A percentile compares a stretch with the other conserved stretches of the same genome.
These are phyloP conservation scores for Pocillopora verrucosa DNA, from an alignment of 64 coral and sea anemone species.

Conservation along the genomic window DNA sequence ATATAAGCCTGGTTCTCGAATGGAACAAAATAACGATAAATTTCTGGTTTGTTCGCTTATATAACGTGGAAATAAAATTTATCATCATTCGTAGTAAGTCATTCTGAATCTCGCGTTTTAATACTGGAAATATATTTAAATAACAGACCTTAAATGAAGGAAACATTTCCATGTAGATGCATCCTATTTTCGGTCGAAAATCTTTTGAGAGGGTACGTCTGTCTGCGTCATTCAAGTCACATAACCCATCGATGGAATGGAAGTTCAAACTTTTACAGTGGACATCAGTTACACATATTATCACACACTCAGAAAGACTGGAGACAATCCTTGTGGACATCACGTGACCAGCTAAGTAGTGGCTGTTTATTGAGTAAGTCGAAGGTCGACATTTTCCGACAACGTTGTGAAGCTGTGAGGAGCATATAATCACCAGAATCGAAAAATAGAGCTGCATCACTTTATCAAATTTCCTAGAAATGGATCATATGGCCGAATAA, in stretches of 20 bases:
- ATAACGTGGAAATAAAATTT: no score
- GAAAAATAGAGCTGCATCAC: neutral
- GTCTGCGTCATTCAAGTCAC: constrained; percentile 1
- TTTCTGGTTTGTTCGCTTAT: no score
- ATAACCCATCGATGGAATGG: neutral
- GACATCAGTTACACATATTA: neutral
- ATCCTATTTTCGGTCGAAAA: neutral
- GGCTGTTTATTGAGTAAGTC: neutral
- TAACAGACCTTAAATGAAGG: neutral
- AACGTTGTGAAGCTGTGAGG: neutral
- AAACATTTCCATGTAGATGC: neutral
- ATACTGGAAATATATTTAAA: neutral
- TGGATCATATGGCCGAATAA: neutral
- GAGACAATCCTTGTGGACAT: neutral
- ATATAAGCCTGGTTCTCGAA: no score
- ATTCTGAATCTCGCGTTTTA: neutral
- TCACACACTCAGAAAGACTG: neutral
- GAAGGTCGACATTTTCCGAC: neutral
- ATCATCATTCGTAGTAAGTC: no score
- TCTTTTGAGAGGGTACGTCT: neutral
- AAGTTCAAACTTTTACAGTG: constrained; percentile 17
- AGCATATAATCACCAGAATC: neutral
- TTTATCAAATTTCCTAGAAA: neutral
- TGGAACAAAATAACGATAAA: no score
- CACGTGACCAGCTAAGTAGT: constrained; percentile 1